These are phyloP conservation scores for Myotis daubentonii DNA, from an alignment of 2,797 vertebrate genomes.

Conservation along the genomic window DNA sequence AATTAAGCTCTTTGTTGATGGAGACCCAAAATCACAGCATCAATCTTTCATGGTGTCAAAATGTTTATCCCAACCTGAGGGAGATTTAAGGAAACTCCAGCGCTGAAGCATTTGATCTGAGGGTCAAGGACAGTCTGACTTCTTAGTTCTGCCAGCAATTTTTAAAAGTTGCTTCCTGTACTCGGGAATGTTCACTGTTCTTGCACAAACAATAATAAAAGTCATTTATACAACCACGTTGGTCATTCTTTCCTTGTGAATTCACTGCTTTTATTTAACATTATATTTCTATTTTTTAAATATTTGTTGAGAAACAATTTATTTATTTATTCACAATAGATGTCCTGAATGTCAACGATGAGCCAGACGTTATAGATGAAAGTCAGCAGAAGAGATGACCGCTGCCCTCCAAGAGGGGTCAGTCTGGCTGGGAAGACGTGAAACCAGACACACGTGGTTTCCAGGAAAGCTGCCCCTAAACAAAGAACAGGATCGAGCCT, in stretches of 20 bases:
- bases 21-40: slow-evolving; percentile 56
- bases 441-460: neutral
- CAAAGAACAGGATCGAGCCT: neutral
- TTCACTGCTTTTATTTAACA: slow-evolving; percentile 35
- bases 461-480: neutral
- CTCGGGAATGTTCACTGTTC: slow-evolving; percentile 63
- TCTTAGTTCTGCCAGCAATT: slow-evolving; percentile 58
- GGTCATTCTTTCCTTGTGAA: slow-evolving; percentile 54
- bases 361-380: neutral
- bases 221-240: slow-evolving; percentile 61
- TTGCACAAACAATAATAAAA: slow-evolving; percentile 72
- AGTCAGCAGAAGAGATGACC: neutral
- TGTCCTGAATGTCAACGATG: neutral
- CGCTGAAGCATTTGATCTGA: slow-evolving; percentile 59
- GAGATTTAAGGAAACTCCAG: slow-evolving; percentile 58
- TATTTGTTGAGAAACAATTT: neutral
- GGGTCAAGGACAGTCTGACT: slow-evolving; percentile 69
- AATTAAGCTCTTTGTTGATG: slow-evolving; percentile 35
- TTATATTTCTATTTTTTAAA: slow-evolving; percentile 43
- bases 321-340: slow-evolving; percentile 39
- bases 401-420: neutral
- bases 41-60: slow-evolving; percentile 47
- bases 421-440: neutral
- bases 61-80: slow-evolving; percentile 58
- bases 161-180: slow-evolving; percentile 73